Conservation (phyloP, 2,888 invertebrate species). For the Nemotelus pantherinus region DNA sequence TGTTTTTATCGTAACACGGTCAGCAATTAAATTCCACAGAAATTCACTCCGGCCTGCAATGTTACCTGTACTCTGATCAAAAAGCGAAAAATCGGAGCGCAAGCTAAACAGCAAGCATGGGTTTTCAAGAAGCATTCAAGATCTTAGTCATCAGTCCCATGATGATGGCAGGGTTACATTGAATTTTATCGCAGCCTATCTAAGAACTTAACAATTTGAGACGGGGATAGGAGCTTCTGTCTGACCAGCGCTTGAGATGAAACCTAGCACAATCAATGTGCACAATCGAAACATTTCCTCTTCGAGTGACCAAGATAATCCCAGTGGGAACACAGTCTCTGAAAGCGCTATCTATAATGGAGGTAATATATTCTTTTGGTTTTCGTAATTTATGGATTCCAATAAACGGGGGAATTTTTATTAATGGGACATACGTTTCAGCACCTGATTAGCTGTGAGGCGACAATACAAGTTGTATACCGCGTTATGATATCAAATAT, state of each 20-base stretch:
- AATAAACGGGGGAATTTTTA: conserved; percentile 40
- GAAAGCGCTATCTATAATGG: conserved; percentile 35
- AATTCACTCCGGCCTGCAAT: conserved; percentile 18
- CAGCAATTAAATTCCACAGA: conserved; percentile 47
- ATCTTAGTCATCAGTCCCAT: conserved; percentile 31
- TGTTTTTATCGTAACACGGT: conserved; percentile 48
- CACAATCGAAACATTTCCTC: conserved; percentile 12
- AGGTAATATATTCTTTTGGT: conserved; percentile 27
- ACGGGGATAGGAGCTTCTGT: conserved; percentile 30
- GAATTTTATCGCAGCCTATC: conserved; percentile 31
- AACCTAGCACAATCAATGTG: too few species aligned
- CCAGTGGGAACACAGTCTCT: neutral
- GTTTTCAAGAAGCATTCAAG: conserved; percentile 29
- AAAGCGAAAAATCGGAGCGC: conserved; percentile 3
- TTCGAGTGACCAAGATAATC: neutral
- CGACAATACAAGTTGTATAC: neutral
- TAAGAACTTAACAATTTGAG: conserved; percentile 31
- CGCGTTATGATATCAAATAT: neutral
- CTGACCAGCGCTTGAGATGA: neutral
- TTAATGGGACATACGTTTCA: conserved; percentile 41
- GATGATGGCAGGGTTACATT: conserved; percentile 20
- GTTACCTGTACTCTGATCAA: neutral
- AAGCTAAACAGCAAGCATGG: neutral
- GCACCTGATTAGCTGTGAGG: conserved; percentile 37
- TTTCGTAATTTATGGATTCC: conserved; percentile 39